These are phyloP conservation scores for Octopus sinensis DNA, from an alignment of 1,140 invertebrate species.

Conservation along the genomic window DNA sequence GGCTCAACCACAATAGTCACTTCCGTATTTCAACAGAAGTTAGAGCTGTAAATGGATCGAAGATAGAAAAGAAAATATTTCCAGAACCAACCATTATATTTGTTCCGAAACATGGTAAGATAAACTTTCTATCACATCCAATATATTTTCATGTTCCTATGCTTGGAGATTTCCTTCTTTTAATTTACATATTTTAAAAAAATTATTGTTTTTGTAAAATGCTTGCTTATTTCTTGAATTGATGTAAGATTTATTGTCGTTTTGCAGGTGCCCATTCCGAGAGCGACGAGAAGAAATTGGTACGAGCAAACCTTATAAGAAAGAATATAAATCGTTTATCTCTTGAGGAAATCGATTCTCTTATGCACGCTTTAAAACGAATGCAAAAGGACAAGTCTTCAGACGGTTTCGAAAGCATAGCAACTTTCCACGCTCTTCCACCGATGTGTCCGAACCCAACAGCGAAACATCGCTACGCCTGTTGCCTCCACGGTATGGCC, in stretches of 20 bases:
- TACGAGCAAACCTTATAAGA: slow-evolving; percentile 1
- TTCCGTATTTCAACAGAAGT: slow-evolving; percentile 21
- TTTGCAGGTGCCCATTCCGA: too few species aligned
- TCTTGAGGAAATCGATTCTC: slow-evolving; percentile 25
- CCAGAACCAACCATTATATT: slow-evolving; percentile 21
- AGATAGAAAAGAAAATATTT: slow-evolving; percentile 9
- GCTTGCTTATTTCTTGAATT: too few species aligned
- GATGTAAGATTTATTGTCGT: too few species aligned
- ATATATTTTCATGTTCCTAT: too few species aligned
- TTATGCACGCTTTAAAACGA: slow-evolving; percentile 22
- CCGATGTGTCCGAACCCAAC: background rate
- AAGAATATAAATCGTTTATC: slow-evolving; percentile 28
- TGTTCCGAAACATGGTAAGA: slow-evolving; percentile 13
- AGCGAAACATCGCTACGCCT: background rate
- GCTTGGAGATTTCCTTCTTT: too few species aligned
- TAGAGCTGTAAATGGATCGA: slow-evolving; percentile 19
- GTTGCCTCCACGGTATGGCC: slow-evolving; percentile 27
- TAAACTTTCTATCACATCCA: too few species aligned
- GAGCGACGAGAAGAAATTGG: too few species aligned
- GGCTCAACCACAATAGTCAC: slow-evolving; percentile 13
- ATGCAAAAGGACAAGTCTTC: slow-evolving; percentile 28
- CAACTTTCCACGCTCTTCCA: slow-evolving; percentile 26
- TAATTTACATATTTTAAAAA: background rate
- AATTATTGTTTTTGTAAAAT: background rate
- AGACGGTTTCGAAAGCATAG: slow-evolving; percentile 29